Evolutionary conservation across 2,113 vertebrate genomes (phyloP), one percentile per base, ranked within the genome.

Genomic region (Tragulus kanchil): DNA sequence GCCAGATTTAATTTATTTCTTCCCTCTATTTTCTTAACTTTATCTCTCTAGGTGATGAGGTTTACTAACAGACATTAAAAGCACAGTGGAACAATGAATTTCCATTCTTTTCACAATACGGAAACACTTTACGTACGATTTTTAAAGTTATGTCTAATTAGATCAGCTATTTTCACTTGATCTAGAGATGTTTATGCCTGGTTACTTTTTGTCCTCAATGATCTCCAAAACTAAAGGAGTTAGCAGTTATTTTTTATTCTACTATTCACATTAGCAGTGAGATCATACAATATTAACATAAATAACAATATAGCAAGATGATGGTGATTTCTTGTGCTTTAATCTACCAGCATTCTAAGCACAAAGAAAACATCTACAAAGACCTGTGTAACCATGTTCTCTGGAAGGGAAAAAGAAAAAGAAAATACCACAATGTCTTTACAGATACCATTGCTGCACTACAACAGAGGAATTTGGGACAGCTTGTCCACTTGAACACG

Each of bases 1-100:
- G 28, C 84, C 83, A 48, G 58, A 16, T 64, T 95, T 78, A 93
- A 95, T 81, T 52, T 64, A n/a, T 59, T 64, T 56, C 23, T 96
- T 56, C 26, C n/a, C 15, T 79, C 11, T 71, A 45, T 77, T 45
- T 64, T 73, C 62, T n/a, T 36, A 52, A 16, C 26, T 85, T 92
- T 56, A 71, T 78, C 14, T 78, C 14, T 85, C 59, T 69, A 84
- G 19, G 92, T 89, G 79, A 0, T 13, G 19, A 90, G 19, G 79
- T 93, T 94, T 23, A 92, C n/a, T 78, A 77, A 93, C 42, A 69
- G 58, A 81, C 64, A 69, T 73, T 84, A 88, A 96, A 52, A 78
- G 78, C 84, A 48, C 1, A 67, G 15, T 48, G 2, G 12, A 91
- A 85, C 8, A 77, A 64, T 54, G 25, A 28, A 85, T 9, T 9